Conservation (phyloP, 2,888 invertebrate genomes). For the Eupithecia pulchellata region DNA sequence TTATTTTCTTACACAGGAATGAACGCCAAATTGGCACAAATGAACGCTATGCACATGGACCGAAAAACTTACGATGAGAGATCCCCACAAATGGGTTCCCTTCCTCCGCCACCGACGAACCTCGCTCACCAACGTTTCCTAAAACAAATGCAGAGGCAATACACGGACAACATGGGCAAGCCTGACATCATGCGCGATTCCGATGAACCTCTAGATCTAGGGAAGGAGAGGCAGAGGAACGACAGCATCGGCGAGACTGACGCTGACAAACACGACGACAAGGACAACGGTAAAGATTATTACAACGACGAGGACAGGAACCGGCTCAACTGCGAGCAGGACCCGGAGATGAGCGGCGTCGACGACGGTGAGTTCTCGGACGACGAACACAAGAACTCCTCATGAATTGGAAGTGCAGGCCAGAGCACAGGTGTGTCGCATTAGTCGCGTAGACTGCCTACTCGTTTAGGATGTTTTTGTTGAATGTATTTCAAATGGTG, state of each 20-base stretch:
- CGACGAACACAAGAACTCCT: slow-evolving; percentile 73
- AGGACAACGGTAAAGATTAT: slow-evolving; percentile 79
- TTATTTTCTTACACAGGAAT: slow-evolving; percentile 82
- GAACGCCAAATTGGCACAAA: slow-evolving; percentile 91
- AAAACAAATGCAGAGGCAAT: slow-evolving; percentile 87
- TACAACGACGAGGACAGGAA: slow-evolving; percentile 68
- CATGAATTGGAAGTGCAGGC: slow-evolving; percentile 70
- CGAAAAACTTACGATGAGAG: slow-evolving; percentile 84
- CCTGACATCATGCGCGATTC: slow-evolving; percentile 83
- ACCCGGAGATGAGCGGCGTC: slow-evolving; percentile 68
- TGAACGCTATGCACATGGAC: slow-evolving; percentile 87
- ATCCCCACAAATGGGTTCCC: slow-evolving; percentile 82
- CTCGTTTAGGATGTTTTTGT: slow-evolving; percentile 70
- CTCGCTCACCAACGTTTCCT: slow-evolving; percentile 86
- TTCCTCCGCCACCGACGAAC: slow-evolving; percentile 84
- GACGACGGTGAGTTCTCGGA: slow-evolving; percentile 81
- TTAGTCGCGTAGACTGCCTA: slow-evolving; percentile 58
- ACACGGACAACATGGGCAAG: slow-evolving; percentile 84
- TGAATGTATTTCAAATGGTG: slow-evolving; percentile 77
- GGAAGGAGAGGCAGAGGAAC: slow-evolving; percentile 79
- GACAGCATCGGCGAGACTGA: slow-evolving; percentile 73
- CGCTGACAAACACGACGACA: slow-evolving; percentile 81
- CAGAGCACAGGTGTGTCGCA: slow-evolving; percentile 49
- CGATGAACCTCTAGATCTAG: slow-evolving; percentile 84
- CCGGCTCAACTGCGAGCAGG: slow-evolving; percentile 62